Evolutionary conservation across 2,888 invertebrate species (phyloP).

Genomic region (Caenorhabditis sulstoni): DNA sequence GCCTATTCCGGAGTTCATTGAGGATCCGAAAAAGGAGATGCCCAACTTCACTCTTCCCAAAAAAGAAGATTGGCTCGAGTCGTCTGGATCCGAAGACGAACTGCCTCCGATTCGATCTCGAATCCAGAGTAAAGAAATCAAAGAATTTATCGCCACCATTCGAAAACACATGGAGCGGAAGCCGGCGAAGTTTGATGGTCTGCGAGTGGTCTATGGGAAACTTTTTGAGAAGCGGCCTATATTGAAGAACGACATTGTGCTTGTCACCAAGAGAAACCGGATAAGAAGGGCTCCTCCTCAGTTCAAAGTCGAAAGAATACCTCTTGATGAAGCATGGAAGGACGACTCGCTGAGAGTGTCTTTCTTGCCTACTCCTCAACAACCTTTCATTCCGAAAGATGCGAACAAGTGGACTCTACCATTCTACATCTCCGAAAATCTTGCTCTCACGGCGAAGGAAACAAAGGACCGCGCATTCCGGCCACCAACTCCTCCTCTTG

Average conservation of each 20-base stretch:
- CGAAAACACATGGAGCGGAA: conserved; percentile 32
- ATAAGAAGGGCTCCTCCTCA: conserved; percentile 22
- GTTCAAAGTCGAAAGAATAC: conserved; percentile 25
- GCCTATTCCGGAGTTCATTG: conserved; percentile 31
- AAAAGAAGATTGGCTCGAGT: conserved; percentile 46
- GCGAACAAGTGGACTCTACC: conserved; percentile 42
- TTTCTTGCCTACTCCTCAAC: conserved; percentile 2
- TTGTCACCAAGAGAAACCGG: conserved; percentile 20
- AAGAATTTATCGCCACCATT: conserved; percentile 33
- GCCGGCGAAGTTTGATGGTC: conserved; percentile 30
- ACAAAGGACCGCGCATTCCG: conserved; percentile 17
- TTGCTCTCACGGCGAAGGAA: conserved; percentile 7
- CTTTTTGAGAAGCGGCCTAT: conserved; percentile 43
- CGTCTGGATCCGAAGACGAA: conserved; percentile 50
- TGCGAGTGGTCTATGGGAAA: conserved; percentile 39
- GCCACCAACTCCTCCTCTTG: conserved; percentile 35
- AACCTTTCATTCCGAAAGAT: conserved; percentile 1
- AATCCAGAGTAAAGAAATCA: conserved; percentile 28
- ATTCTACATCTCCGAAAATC: conserved; percentile 15
- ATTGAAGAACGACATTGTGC: conserved; percentile 49
- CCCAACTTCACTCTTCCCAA: conserved; percentile 19
- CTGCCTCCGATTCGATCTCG: conserved; percentile 49
- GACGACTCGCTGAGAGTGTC: conserved; percentile 16
- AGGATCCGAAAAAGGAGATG: conserved; percentile 30
- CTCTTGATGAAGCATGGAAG: conserved; percentile 27